Evolutionary conservation across 2,797 vertebrate species (phyloP), one percentile per base, ranked within the genome.

Genomic region (Carcharodon carcharias): DNA sequence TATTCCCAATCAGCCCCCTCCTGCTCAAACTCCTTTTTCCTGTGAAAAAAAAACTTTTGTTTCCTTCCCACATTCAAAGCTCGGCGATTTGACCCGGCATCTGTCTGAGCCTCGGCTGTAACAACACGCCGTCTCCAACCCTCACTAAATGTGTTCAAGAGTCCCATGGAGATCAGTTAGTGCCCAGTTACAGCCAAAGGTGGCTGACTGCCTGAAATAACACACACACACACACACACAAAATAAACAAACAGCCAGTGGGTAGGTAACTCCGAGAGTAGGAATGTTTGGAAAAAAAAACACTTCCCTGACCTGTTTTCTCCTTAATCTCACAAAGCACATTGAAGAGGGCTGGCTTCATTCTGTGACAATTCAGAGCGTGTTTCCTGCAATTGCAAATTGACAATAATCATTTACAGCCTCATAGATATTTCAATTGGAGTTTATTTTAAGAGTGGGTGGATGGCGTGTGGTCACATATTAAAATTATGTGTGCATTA

Each of bases 261-360:
- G 56, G 23, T 12, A 6, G n/a, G 4, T 26, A 95, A 28, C 67
- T 58, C 50, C 3, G 6, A 7, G 26, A 71, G 50, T 73, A 31
- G 26, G 4, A 9, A 26, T 28, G 63, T 21, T n/a, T 18, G 0
- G 21, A 95, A 71, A 40, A 11, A 31, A 96, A 96, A 82, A 7
- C 61, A 96, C 87, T 12, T 96, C 96, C 96, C 97, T 96, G 97
- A 99, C 99, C 99, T 0, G 99, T 99, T 97, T 99, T 99, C 96
- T 99, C 99, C 97, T 99, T 99, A 97, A 99, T 99, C 97, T 99
- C 99, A 96, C 99, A 99, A 97, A 99, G 97, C 88, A 99, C 99
- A 96, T 98, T 99, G 98, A 99, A 99, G 96, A 99, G 97, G 12
- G 99, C 99, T 65, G 99, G 99, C 97, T 99, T 99, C 99, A 99